A percentile compares a stretch with the other conserved stretches of the same genome.
phyloP scores from a whole-genome alignment of 2,888 invertebrate genomes.

The Synanthedon andrenaeformis region DNA sequence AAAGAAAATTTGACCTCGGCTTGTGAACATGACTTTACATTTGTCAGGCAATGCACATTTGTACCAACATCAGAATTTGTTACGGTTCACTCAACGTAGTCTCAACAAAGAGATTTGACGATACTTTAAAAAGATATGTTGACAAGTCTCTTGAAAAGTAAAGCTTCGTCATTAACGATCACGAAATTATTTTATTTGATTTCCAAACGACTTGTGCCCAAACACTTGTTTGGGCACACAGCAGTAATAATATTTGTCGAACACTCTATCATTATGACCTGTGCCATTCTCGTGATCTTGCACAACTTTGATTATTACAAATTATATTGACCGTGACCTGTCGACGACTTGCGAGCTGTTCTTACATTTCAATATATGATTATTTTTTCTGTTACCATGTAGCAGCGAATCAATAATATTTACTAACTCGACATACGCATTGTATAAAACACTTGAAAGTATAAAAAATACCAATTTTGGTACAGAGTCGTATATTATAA shows the following conservation, averaged over 20 bases:
- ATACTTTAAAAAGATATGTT: constrained; percentile 8
- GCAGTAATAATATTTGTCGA: constrained; percentile 39
- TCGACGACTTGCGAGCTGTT: constrained; percentile 1
- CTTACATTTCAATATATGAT: too few species aligned
- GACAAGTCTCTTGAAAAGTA: constrained; percentile 1
- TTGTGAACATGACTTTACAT: constrained; percentile 9
- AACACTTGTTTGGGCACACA: constrained; percentile 26
- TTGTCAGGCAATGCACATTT: not conserved
- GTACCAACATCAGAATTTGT: constrained; percentile 11
- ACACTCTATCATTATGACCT: constrained; percentile 19
- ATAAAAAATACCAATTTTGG: too few species aligned
- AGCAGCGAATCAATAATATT: too few species aligned
- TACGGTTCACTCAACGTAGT: constrained; percentile 17
- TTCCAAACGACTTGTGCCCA: constrained; percentile 19
- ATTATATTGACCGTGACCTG: constrained; percentile 8
- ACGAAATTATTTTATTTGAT: constrained; percentile 16
- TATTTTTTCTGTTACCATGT: too few species aligned
- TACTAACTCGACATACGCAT: too few species aligned
- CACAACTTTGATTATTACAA: constrained; percentile 9
- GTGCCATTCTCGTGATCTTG: constrained; percentile 17
- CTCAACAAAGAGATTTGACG: constrained; percentile 19
- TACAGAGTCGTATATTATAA: too few species aligned
- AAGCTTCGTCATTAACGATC: constrained; percentile 14
- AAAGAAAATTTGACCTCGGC: constrained; percentile 13
- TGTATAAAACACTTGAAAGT: too few species aligned